phyloP scores from a whole-genome alignment of 2,888 invertebrate species.

The Agrypnus murinus region DNA sequence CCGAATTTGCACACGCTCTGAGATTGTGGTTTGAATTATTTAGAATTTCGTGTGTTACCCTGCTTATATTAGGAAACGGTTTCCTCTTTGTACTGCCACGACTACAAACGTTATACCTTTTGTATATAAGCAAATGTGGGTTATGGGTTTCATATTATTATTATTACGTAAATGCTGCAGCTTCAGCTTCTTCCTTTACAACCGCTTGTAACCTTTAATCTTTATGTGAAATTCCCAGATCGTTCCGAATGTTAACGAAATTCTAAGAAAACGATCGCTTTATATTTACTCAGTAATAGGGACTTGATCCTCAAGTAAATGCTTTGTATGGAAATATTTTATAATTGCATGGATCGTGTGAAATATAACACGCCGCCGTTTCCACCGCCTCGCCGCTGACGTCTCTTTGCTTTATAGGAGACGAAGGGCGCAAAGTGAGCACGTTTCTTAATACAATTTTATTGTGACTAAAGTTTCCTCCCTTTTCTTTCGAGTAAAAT shows the following conservation, averaged over 20 bases:
- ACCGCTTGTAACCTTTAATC: too few species aligned
- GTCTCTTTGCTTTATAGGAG: too few species aligned
- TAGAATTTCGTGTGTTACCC: slow-evolving; percentile 28
- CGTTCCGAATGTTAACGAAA: too few species aligned
- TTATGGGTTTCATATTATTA: slow-evolving; percentile 10
- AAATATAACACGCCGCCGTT: slow-evolving; percentile 12
- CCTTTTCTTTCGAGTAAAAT: slow-evolving; percentile 18
- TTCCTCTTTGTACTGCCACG: neutral
- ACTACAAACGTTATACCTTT: neutral
- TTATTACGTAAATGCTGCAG: neutral
- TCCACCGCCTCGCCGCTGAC: too few species aligned
- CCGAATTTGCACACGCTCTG: slow-evolving; percentile 35
- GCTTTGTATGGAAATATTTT: slow-evolving; percentile 4
- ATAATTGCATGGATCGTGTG: slow-evolving; percentile 11
- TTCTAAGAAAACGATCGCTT: too few species aligned
- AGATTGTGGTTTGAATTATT: slow-evolving; percentile 40
- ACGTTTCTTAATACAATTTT: slow-evolving; percentile 27
- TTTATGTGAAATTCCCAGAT: too few species aligned
- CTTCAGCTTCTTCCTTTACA: too few species aligned
- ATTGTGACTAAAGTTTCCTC: slow-evolving; percentile 18
- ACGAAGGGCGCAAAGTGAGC: slow-evolving; percentile 14
- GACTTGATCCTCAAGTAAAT: neutral
- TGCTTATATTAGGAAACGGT: slow-evolving; percentile 26
- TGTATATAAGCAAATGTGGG: slow-evolving; percentile 16
- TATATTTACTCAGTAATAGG: too few species aligned